A percentile compares a stretch with the other conserved stretches of the same genome.
These are phyloP conservation scores for Darevskia nairensis DNA, from an alignment of 2,797 vertebrate species.

Conservation along the genomic window DNA sequence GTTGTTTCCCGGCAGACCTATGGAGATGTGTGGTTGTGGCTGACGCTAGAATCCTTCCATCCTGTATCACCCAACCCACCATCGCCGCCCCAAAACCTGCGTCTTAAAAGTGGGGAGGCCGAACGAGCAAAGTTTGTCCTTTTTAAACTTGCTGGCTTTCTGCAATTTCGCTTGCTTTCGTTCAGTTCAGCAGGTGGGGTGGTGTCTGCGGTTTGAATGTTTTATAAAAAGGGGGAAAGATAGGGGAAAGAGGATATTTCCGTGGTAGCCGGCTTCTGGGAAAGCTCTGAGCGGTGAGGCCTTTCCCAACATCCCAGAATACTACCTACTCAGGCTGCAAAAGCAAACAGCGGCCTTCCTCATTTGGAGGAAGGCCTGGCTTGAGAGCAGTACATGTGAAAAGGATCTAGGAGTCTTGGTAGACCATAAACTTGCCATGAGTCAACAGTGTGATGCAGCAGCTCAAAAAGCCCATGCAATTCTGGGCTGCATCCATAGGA, in stretches of 20 bases:
- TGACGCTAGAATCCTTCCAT: neutral
- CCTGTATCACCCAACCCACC: too few relatives aligned
- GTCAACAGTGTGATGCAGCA: too few relatives aligned
- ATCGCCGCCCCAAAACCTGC: neutral
- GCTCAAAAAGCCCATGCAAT: too few relatives aligned
- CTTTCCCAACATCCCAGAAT: neutral
- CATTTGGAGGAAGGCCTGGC: too few relatives aligned
- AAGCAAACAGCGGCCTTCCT: too few relatives aligned
- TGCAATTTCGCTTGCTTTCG: neutral
- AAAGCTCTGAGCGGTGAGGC: neutral
- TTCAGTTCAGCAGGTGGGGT: neutral
- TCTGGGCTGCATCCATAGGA: too few relatives aligned
- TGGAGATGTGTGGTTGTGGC: too few relatives aligned
- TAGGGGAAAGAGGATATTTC: neutral
- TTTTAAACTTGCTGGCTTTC: neutral
- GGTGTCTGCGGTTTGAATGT: neutral
- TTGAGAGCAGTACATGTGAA: too few relatives aligned
- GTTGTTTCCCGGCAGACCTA: too few relatives aligned
- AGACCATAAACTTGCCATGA: too few relatives aligned
- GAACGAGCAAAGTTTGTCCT: neutral
- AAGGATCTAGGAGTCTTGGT: too few relatives aligned
- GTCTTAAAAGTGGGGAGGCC: neutral
- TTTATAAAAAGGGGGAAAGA: neutral
- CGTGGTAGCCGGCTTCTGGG: neutral
- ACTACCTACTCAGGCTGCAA: too few relatives aligned